Evolutionary conservation across 2,797 vertebrate genomes (phyloP), one percentile per base, ranked within the genome.

Genomic region (Chaetophractus vellerosus): DNA sequence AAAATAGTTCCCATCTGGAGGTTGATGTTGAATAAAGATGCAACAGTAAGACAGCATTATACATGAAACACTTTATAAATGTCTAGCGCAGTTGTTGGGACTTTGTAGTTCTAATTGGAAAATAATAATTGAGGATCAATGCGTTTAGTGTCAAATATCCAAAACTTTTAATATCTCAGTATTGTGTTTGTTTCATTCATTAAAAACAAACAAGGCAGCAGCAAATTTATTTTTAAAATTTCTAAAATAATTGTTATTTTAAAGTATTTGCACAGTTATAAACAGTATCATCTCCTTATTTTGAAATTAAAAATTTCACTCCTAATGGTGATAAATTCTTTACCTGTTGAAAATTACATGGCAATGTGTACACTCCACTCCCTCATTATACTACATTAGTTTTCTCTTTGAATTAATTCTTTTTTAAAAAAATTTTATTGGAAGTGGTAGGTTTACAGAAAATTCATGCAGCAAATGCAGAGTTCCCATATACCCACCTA

Each of bases 1-100:
- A 99, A 99, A 98, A 98, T 98, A 98, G 98, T 98, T 99, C 98
- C 98, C 98, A 98, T 98, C 98, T 99, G 98, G 98, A 99, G 98
- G 98, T 55, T 98, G 98, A 98, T 98, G 98, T 98, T 98, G 98
- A 99, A 98, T 99, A 98, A 98, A 99, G 98, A 98, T 98, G 98
- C 98, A 98, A 98, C 98, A 98, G 98, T 98, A 98, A 98, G 98
- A 97, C 97, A 98, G 98, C 96, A 96, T 98, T 98, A 98, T 98
- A 98, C 97, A 97, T 97, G 97, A 98, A 98, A 97, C 98, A 96
- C 97, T 91, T 98, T 98, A 97, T 98, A 97, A 31, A 85, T 96
- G 96, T 97, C 95, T 96, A 97, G 96, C 96, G 97, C 92, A 97
- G 97, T 97, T 90, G 4, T 85, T 93, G 81, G 81, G 68, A 33